phyloP scores from a whole-genome alignment of 1,140 invertebrate genomes.

The Musca vetustissima region DNA sequence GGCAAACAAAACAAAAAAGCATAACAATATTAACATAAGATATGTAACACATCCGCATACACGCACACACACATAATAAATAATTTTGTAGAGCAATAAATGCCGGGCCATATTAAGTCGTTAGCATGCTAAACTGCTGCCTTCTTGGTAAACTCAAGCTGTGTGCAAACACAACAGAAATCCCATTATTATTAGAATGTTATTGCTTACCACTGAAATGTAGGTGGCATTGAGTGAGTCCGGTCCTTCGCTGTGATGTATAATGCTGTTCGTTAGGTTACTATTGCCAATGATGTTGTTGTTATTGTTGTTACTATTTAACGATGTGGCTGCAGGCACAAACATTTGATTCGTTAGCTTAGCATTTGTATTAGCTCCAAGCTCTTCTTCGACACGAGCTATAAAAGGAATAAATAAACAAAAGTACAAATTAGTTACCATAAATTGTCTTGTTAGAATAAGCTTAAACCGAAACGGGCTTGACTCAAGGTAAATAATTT shows the following conservation, averaged over 20 bases:
- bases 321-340: constrained; percentile 57
- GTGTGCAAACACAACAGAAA: neutral
- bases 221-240: constrained; percentile 64
- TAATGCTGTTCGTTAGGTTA: constrained; percentile 34
- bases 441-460: too few species aligned
- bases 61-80: neutral
- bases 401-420: neutral
- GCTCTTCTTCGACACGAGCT: constrained; percentile 64
- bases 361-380: constrained; percentile 58
- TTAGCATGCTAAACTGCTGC: constrained; percentile 1
- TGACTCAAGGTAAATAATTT: too few species aligned
- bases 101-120: neutral
- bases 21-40: neutral
- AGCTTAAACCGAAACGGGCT: too few species aligned
- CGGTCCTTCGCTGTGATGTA: constrained; percentile 37
- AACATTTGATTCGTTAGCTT: constrained; percentile 62
- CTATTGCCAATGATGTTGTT: constrained; percentile 31
- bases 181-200: constrained; percentile 4
- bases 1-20: constrained; percentile 13
- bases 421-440: too few species aligned
- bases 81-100: neutral
- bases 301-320: constrained; percentile 33
- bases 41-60: too few species aligned
- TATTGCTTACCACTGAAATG: constrained; percentile 75
- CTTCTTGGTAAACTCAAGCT: neutral